Conservation (phyloP, 1,140 invertebrate genomes). For the Glomeris maerens region DNA sequence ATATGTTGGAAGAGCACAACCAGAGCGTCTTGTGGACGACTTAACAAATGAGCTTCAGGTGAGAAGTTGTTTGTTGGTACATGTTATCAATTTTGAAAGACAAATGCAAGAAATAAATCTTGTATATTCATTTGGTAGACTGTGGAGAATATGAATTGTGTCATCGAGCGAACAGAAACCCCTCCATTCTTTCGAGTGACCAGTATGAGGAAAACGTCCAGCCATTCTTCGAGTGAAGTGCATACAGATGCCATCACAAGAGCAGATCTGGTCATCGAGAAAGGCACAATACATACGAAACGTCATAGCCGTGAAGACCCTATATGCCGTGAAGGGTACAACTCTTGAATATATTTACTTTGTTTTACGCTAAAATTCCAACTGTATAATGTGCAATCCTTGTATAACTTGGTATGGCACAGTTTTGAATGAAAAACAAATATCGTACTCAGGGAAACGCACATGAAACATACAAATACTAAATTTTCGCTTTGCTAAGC, state of each 20-base stretch:
- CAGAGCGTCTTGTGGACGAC: slow-evolving; percentile 84
- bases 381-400: neutral
- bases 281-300: slow-evolving; percentile 92
- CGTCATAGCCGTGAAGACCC: slow-evolving; percentile 79
- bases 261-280: slow-evolving; percentile 49
- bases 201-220: slow-evolving; percentile 77
- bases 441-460: too few relatives aligned
- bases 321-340: slow-evolving; percentile 9
- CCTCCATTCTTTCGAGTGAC: slow-evolving; percentile 92
- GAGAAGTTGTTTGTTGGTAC: neutral
- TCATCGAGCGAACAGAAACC: slow-evolving; percentile 90
- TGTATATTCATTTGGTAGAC: slow-evolving; percentile 43
- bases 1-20: slow-evolving; percentile 74
- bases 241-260: slow-evolving; percentile 15
- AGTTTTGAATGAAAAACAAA: too few relatives aligned
- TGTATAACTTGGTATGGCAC: too few relatives aligned
- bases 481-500: too few relatives aligned
- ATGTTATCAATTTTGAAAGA: neutral
- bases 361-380: slow-evolving; percentile 15
- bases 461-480: neutral
- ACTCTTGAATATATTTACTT: slow-evolving; percentile 10
- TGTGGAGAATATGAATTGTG: slow-evolving; percentile 84
- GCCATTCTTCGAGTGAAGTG: slow-evolving; percentile 42
- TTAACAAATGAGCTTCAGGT: slow-evolving; percentile 76
- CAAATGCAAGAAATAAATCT: neutral